phyloP scores from a whole-genome alignment of 2,888 invertebrate genomes.

The Neoscelio sp. region DNA sequence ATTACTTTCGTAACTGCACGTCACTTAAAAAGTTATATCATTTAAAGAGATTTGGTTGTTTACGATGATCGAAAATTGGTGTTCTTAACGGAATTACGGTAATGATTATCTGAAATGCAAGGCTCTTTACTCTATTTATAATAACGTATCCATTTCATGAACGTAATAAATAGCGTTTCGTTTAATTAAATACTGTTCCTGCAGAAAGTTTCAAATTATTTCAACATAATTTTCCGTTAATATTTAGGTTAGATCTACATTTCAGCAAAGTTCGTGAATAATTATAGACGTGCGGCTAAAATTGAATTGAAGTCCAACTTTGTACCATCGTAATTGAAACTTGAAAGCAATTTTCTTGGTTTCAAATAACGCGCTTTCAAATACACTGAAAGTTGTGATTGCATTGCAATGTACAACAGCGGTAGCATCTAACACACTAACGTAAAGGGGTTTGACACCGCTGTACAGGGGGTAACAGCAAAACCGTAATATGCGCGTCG shows the following conservation, averaged over 20 bases:
- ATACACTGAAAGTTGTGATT: conserved; percentile 64
- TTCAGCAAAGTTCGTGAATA: conserved; percentile 60
- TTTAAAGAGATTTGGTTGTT: too few relatives aligned
- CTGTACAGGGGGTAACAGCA: conserved; percentile 50
- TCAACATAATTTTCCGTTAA: conserved; percentile 55
- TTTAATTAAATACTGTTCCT: conserved; percentile 22
- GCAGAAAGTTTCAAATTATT: conserved; percentile 27
- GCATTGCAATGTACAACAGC: conserved; percentile 58
- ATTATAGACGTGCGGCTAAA: conserved; percentile 62
- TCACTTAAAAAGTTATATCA: too few relatives aligned
- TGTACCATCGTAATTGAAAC: conserved; percentile 63
- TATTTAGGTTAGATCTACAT: conserved; percentile 55
- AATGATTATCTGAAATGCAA: too few relatives aligned
- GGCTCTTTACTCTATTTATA: too few relatives aligned
- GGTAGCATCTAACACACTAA: conserved; percentile 58
- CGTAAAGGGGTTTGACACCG: conserved; percentile 57
- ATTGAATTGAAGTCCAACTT: conserved; percentile 64
- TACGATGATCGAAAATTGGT: too few relatives aligned
- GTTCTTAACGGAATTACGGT: too few relatives aligned
- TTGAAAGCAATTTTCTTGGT: conserved; percentile 67
- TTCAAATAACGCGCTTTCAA: conserved; percentile 64
- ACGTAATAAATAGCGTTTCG: conserved; percentile 16
- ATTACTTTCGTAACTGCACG: too few relatives aligned
- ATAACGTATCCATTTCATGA: background rate
- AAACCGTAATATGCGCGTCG: conserved; percentile 66